These are phyloP conservation scores for Todus mexicanus DNA, from an alignment of 2,797 vertebrate species.

Conservation along the genomic window DNA sequence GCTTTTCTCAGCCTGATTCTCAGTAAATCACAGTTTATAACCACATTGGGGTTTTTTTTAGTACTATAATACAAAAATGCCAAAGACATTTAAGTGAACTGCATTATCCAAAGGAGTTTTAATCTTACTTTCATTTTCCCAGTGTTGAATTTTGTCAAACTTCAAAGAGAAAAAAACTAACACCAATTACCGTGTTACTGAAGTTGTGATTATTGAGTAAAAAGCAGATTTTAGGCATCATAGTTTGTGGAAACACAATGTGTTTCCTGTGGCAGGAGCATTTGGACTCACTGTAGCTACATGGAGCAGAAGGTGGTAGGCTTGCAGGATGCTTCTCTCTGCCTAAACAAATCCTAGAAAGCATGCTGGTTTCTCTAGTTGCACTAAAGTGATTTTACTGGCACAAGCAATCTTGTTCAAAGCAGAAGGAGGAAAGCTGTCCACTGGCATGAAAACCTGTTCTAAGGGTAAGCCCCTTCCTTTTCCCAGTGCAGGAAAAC, in stretches of 20 bases:
- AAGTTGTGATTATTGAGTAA: background rate
- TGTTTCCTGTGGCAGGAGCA: background rate
- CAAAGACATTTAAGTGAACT: background rate
- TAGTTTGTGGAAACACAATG: background rate
- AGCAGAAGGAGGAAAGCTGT: background rate
- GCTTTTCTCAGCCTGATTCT: background rate
- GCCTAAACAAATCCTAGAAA: background rate
- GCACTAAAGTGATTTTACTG: accelerated
- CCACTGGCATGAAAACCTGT: background rate
- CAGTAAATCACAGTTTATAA: background rate
- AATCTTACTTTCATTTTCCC: background rate
- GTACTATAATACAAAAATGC: background rate
- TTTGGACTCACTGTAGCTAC: background rate
- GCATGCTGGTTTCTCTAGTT: background rate
- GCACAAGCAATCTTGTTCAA: background rate
- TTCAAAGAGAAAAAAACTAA: background rate
- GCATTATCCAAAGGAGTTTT: background rate
- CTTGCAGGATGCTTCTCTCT: background rate
- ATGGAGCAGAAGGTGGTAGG: background rate
- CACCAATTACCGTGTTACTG: background rate
- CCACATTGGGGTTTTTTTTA: background rate
- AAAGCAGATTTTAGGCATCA: background rate
- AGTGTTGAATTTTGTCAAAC: background rate
- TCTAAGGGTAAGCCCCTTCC: background rate
- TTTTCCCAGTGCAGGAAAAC: background rate